phyloP scores from a whole-genome alignment of 2,113 vertebrate species.

The Bos taurus region DNA sequence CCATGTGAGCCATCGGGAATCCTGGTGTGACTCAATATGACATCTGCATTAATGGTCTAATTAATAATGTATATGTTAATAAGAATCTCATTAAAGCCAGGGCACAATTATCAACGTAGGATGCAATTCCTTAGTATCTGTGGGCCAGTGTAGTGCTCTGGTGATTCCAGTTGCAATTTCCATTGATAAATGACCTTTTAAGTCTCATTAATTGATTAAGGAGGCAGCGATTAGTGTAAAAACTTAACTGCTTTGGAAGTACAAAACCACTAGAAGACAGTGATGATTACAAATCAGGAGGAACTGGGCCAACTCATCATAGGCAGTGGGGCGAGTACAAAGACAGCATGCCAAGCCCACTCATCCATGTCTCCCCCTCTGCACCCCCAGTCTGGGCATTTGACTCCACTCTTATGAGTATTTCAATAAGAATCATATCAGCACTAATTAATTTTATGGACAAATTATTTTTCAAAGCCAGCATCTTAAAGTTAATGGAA shows the following conservation, averaged over 20 bases:
- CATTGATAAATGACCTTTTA: conserved; percentile 72
- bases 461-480: conserved; percentile 15
- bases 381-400: neutral
- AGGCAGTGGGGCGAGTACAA: neutral
- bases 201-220: conserved; percentile 76
- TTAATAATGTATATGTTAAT: conserved; percentile 80
- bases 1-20: conserved; percentile 54
- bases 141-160: conserved; percentile 7
- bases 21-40: conserved; percentile 76
- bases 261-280: conserved; percentile 22
- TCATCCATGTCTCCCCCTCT: neutral
- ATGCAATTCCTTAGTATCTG: conserved; percentile 61
- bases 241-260: conserved; percentile 58
- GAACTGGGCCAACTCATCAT: neutral
- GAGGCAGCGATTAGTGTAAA: conserved; percentile 68
- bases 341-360: neutral
- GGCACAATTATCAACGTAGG: conserved; percentile 71
- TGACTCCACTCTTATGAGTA: neutral
- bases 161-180: conserved; percentile 61
- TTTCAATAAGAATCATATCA: conserved; percentile 3
- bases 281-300: conserved; percentile 44
- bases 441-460: neutral
- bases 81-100: conserved; percentile 77
- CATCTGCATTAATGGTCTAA: conserved; percentile 77
- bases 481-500: neutral